These are phyloP conservation scores for Clinocottus analis DNA, from an alignment of 2,113 vertebrate species.

Conservation along the genomic window DNA sequence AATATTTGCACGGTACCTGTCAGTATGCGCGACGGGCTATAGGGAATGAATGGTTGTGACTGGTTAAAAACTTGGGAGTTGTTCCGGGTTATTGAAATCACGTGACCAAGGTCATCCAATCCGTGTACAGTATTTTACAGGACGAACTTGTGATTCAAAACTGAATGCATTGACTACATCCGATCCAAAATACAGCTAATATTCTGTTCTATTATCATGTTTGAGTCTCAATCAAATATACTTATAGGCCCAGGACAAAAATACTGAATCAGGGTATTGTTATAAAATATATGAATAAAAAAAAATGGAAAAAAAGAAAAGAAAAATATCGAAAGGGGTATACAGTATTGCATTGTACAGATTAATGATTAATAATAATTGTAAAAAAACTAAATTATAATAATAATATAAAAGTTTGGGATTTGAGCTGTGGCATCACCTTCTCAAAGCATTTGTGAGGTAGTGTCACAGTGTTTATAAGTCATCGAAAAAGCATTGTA, in stretches of 20 bases:
- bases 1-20: constrained; percentile 73
- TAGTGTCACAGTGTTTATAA: background rate
- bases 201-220: background rate
- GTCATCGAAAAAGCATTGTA: too few relatives aligned
- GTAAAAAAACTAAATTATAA: too few relatives aligned
- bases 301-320: too few relatives aligned
- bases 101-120: constrained; percentile 54
- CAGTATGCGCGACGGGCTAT: constrained; percentile 64
- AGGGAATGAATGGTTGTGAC: constrained; percentile 77
- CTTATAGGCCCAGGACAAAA: background rate
- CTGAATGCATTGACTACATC: background rate
- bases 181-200: background rate
- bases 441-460: background rate
- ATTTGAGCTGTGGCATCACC: background rate
- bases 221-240: too few relatives aligned
- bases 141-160: background rate
- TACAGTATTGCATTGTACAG: background rate
- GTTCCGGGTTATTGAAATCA: constrained; percentile 78
- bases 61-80: constrained; percentile 64
- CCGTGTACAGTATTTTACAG: background rate
- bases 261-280: background rate
- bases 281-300: background rate
- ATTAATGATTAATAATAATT: background rate
- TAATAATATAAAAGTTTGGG: background rate
- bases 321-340: background rate